Conservation (phyloP, 2,113 vertebrate genomes). For the Sorex fumeus region DNA sequence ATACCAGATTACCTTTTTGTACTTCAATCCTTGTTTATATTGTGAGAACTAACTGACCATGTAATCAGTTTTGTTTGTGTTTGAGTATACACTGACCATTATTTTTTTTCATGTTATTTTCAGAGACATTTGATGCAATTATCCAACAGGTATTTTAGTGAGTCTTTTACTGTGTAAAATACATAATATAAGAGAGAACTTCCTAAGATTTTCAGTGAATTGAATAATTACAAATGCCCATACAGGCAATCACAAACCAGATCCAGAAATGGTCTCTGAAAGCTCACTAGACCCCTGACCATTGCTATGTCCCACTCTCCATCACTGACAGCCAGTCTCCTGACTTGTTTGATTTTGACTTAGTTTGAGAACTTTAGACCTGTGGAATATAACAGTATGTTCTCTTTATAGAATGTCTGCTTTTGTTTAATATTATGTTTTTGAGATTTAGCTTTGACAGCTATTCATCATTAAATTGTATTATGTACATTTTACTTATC, state of each 20-base stretch:
- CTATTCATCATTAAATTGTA: conserved; percentile 12
- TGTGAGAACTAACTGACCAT: neutral
- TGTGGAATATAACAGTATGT: neutral
- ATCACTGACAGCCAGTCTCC: no score
- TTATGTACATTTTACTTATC: neutral
- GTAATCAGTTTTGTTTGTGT: conserved; percentile 2
- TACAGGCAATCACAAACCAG: neutral
- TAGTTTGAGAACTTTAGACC: neutral
- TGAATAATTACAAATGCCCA: neutral
- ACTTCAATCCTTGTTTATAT: conserved; percentile 21
- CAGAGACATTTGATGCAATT: neutral
- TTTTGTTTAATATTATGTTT: neutral
- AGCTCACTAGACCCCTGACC: neutral
- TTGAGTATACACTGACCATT: neutral
- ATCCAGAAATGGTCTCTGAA: neutral
- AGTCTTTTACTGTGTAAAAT: conserved; percentile 1
- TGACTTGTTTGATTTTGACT: neutral
- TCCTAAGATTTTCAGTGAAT: neutral
- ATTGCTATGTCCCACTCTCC: accelerated
- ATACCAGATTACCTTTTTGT: neutral
- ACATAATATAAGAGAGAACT: neutral
- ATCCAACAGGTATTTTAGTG: neutral
- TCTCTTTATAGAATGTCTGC: neutral
- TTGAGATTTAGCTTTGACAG: neutral
- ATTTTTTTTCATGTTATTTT: neutral